Evolutionary conservation across 1,140 invertebrate species (phyloP), one percentile per base, ranked within the genome.

Genomic region (Neoseiulus cucumeris): DNA sequence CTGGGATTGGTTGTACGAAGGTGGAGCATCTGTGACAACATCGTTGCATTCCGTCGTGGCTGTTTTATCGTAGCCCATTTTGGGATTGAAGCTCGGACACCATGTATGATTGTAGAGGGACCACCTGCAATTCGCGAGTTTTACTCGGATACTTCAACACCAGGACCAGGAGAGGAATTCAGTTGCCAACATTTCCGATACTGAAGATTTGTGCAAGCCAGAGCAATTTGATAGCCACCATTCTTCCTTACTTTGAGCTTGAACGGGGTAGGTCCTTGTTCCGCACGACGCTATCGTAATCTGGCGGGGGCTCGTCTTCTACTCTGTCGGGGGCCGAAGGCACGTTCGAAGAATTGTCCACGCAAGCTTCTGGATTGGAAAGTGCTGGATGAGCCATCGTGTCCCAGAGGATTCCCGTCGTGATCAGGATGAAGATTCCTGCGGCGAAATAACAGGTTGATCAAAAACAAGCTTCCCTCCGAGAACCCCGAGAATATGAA

Each of bases 81-180:
- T 59, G 2, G 51, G 51, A 59, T 59, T 59, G 22, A 59, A 59
- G 51, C 51, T 59, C 22, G 22, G 51, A 59, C 51, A 59, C 51
- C 51, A 59, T 12, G 25, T 59, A 14, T 17, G 51, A 59, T 59
- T 59, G 51, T 59, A 59, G 6, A 59, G 33, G 14, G 51, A 59
- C 51, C 51, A 59, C 22, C 51, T 59, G 51, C 14, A 59, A 59
- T n/a, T n/a, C n/a, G n/a, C n/a, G 33, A 47, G 45, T 47, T 47
- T 22, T 4, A 4, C 4, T 39, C 33, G 33, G 4, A 39, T 6
- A n/a, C n/a, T n/a, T n/a, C n/a, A 39, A 39, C 33, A 39, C 33
- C 33, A 9, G 33, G 4, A 39, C 33, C n/a, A n/a, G n/a, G n/a
- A n/a, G n/a, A n/a, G n/a, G n/a, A n/a, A n/a, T n/a, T n/a, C n/a